phyloP scores from a whole-genome alignment of 2,888 invertebrate genomes.

The Pristionchus entomophagus region DNA sequence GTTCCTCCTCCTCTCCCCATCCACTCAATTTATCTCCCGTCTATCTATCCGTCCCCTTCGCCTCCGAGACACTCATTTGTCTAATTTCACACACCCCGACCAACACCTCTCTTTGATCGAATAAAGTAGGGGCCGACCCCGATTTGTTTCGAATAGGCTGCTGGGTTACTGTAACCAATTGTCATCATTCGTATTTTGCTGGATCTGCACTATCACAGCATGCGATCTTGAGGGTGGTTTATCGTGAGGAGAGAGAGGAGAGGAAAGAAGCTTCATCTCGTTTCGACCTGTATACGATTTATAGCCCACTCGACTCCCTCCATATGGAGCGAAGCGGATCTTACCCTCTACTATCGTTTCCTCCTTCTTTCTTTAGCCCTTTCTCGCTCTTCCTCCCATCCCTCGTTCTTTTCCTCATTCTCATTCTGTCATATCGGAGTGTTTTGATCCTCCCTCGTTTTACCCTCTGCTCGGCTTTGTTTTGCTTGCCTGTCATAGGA shows the following conservation, averaged over 20 bases:
- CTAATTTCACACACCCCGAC: slow-evolving; percentile 10
- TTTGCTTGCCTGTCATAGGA: neutral
- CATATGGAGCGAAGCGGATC: slow-evolving; percentile 19
- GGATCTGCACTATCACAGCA: neutral
- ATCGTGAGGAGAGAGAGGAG: neutral
- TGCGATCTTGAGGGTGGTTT: slow-evolving; percentile 9
- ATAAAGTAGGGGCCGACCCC: neutral
- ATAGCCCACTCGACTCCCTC: slow-evolving; percentile 31
- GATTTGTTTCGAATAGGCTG: neutral
- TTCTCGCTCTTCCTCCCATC: slow-evolving; percentile 45
- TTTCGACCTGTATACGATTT: slow-evolving; percentile 38
- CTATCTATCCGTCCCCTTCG: slow-evolving; percentile 47
- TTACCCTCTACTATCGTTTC: slow-evolving; percentile 49
- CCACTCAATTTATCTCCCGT: slow-evolving; percentile 20
- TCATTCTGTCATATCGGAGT: neutral
- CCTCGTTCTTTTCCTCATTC: slow-evolving; percentile 47
- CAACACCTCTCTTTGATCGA: neutral
- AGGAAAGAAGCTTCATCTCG: neutral
- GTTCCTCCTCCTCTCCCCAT: neutral
- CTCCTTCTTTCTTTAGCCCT: slow-evolving; percentile 48
- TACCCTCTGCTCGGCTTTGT: neutral
- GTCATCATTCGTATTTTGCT: neutral
- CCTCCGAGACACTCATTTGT: slow-evolving; percentile 35
- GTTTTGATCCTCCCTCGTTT: neutral
- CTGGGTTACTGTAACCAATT: neutral